Percentiles rank a stretch among this genome's conserved stretches.
Conservation (phyloP, 2,888 invertebrate species). For the Drosophila mettleri region DNA sequence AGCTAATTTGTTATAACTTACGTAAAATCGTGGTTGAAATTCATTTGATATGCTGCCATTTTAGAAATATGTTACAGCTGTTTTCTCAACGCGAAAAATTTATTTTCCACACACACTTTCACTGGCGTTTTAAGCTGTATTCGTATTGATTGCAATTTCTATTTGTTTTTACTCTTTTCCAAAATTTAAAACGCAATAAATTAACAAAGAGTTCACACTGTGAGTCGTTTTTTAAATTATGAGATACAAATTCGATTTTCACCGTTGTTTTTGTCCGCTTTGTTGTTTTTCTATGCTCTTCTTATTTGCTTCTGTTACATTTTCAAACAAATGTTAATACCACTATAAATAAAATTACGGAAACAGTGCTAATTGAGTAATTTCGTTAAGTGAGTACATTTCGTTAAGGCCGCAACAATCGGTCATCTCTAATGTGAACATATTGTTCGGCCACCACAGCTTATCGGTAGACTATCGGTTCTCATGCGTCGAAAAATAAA, state of each 20-base stretch:
- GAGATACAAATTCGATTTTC: slow-evolving; percentile 44
- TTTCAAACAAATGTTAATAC: slow-evolving; percentile 58
- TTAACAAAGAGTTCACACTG: slow-evolving; percentile 30
- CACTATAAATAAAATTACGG: slow-evolving; percentile 1
- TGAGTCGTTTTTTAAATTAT: slow-evolving; percentile 21
- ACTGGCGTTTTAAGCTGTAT: slow-evolving; percentile 40
- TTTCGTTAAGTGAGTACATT: slow-evolving; percentile 21
- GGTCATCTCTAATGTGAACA: background rate
- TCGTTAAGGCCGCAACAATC: slow-evolving; percentile 18
- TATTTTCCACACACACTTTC: slow-evolving; percentile 57
- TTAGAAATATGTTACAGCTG: slow-evolving; percentile 48
- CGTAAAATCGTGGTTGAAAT: slow-evolving; percentile 82
- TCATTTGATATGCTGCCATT: slow-evolving; percentile 79
- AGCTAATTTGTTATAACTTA: slow-evolving; percentile 64
- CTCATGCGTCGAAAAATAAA: slow-evolving; percentile 60
- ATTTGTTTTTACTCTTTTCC: slow-evolving; percentile 28
- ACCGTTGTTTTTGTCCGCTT: slow-evolving; percentile 60
- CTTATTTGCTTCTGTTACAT: slow-evolving; percentile 51
- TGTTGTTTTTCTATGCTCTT: slow-evolving; percentile 70
- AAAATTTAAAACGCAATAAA: slow-evolving; percentile 32
- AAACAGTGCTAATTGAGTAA: slow-evolving; percentile 9
- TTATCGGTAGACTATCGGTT: slow-evolving; percentile 43
- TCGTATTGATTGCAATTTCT: slow-evolving; percentile 13
- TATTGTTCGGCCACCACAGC: slow-evolving; percentile 35
- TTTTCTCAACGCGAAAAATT: slow-evolving; percentile 19